Evolutionary conservation across 2,113 vertebrate species (phyloP), one percentile per base, ranked within the genome.

Genomic region (Anolis sagrei): DNA sequence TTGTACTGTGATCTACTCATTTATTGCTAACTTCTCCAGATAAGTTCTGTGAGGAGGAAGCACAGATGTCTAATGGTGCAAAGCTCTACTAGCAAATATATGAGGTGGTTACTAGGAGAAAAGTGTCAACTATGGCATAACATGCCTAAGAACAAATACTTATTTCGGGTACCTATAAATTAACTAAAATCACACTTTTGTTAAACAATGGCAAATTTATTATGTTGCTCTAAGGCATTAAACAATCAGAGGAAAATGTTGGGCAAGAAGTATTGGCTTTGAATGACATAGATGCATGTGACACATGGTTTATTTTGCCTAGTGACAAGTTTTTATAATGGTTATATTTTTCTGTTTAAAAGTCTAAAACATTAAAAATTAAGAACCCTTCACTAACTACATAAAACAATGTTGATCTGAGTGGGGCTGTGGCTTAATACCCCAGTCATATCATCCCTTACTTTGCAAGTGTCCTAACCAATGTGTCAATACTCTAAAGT

Each of bases 191-290:
- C 5, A 79, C 23, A 62, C 27, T 44, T 79, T 14, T 62, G 29
- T 85, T 10, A 10, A 72, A 18, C n/a, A 61, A n/a, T 25, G 27
- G 7, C 16, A n/a, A 13, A 25, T 34, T 19, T 36, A 27, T 66
- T 21, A 48, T 49, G n/a, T 76, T 83, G 58, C 79, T 49, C 51
- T 62, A 23, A 44, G 68, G 49, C 51, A 70, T 27, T 32, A 58
- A 73, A 48, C 61, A 79, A 73, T 36, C 51, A 73, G 69, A 85
- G 49, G 34, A 85, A 70, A 85, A 44, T 32, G 25, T 62, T 85
- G 36, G 13, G 27, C 48, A 44, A 85, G 36, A 85, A 70, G 27
- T 61, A 72, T 36, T 62, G 18, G 19, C 51, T 34, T 72, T 58
- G 68, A 29, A 32, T 61, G 39, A 62, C 44, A 8, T 34, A 19